phyloP scores from a whole-genome alignment of 2,797 vertebrate genomes.

The Cuniculus paca region DNA sequence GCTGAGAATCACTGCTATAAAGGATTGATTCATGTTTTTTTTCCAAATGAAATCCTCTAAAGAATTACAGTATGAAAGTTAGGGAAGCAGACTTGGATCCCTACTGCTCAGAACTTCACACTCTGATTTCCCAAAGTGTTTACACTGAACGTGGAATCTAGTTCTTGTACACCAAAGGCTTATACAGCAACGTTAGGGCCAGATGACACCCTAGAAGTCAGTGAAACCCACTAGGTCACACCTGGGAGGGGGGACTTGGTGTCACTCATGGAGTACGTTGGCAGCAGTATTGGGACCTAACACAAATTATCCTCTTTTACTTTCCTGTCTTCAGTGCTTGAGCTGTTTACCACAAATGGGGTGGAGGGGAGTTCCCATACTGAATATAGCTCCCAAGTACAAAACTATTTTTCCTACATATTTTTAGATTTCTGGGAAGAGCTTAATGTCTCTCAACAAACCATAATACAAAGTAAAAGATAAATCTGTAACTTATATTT shows the following conservation, averaged over 20 bases:
- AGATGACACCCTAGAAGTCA: not conserved
- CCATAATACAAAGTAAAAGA: not conserved
- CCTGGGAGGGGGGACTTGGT: not conserved
- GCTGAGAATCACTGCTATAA: not conserved
- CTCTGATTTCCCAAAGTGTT: not conserved
- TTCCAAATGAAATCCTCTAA: not conserved
- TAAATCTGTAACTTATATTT: not conserved
- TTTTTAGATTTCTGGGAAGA: constrained; percentile 47
- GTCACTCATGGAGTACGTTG: not conserved
- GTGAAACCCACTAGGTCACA: not conserved
- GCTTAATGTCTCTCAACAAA: constrained; percentile 24
- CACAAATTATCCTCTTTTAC: not conserved
- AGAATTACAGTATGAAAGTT: not conserved
- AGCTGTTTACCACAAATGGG: not conserved
- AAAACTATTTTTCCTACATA: constrained; percentile 41
- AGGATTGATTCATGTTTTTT: not conserved
- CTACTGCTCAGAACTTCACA: not conserved
- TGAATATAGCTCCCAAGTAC: constrained; percentile 31
- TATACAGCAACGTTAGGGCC: not conserved
- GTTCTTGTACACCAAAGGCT: not conserved
- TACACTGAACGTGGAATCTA: not conserved
- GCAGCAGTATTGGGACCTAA: not conserved
- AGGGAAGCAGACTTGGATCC: not conserved
- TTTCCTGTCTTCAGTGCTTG: not conserved
- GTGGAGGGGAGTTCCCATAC: not conserved